Conservation (phyloP, 2,797 vertebrate genomes). For the Macroramphosus scolopax region DNA sequence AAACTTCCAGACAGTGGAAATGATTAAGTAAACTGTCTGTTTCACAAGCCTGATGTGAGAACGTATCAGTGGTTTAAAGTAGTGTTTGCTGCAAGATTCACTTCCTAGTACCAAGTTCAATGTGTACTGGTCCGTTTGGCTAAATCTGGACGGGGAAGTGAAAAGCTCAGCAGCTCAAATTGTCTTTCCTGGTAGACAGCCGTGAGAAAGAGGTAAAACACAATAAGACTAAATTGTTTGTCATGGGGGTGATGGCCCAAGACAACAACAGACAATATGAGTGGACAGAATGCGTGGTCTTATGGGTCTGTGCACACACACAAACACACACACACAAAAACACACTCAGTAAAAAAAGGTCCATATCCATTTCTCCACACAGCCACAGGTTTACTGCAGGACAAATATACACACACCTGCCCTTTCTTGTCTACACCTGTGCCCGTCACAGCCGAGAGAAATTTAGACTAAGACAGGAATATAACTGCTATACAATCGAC, state of each 20-base stretch:
- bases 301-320: conserved; percentile 32
- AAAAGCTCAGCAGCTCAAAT: conserved; percentile 29
- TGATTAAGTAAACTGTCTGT: background rate
- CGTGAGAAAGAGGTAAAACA: conserved; percentile 20
- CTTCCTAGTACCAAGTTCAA: conserved; percentile 12
- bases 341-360: conserved; percentile 42
- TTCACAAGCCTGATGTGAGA: conserved; percentile 17
- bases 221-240: conserved; percentile 20
- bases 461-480: conserved; percentile 69
- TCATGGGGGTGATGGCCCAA: conserved; percentile 35
- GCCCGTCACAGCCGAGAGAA: conserved; percentile 56
- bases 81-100: conserved; percentile 41
- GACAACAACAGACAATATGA: conserved; percentile 42
- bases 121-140: conserved; percentile 2
- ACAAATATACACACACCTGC: conserved; percentile 63
- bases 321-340: conserved; percentile 7
- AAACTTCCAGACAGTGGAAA: too few species aligned
- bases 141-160: conserved; percentile 13
- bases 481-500: conserved; percentile 71
- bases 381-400: conserved; percentile 58
- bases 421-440: conserved; percentile 44
- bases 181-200: too few species aligned
- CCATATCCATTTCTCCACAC: conserved; percentile 53
- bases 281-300: conserved; percentile 33
- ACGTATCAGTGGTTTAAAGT: conserved; percentile 43